These are phyloP conservation scores for Stegostoma tigrinum DNA, from an alignment of 2,113 vertebrate species.

Conservation along the genomic window DNA sequence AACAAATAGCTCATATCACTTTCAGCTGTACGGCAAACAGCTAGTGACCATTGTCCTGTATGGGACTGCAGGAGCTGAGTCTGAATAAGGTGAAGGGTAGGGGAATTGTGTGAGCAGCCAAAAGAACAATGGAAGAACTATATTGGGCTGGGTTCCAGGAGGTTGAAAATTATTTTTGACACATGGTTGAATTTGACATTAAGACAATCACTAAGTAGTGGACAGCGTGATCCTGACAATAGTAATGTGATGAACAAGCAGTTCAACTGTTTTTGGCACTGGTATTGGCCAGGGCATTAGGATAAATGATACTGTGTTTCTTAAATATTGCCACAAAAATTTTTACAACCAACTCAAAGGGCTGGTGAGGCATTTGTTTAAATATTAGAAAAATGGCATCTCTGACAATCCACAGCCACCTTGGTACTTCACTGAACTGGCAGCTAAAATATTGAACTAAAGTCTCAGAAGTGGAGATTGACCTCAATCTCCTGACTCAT, in stretches of 20 bases:
- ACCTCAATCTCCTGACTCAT: background rate
- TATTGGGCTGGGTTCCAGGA: background rate
- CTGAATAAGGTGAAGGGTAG: background rate
- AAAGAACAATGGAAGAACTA: background rate
- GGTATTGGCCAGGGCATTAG: background rate
- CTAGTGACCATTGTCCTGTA: too few species aligned
- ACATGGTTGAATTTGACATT: too few species aligned
- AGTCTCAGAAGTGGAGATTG: background rate
- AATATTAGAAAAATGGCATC: background rate
- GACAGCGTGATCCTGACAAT: background rate
- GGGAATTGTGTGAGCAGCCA: background rate
- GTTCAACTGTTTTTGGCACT: background rate
- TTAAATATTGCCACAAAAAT: background rate
- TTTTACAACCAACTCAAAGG: background rate
- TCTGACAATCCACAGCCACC: background rate
- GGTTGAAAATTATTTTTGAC: background rate
- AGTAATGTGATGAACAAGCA: background rate
- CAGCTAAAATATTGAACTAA: background rate
- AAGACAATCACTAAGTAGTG: background rate
- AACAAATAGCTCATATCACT: background rate
- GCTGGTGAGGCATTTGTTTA: background rate
- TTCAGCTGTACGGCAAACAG: background rate
- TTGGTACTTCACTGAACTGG: background rate
- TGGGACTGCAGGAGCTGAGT: too few species aligned
- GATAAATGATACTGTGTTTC: background rate